phyloP scores from a whole-genome alignment of 2,888 invertebrate species.

The Eulithis prunata region DNA sequence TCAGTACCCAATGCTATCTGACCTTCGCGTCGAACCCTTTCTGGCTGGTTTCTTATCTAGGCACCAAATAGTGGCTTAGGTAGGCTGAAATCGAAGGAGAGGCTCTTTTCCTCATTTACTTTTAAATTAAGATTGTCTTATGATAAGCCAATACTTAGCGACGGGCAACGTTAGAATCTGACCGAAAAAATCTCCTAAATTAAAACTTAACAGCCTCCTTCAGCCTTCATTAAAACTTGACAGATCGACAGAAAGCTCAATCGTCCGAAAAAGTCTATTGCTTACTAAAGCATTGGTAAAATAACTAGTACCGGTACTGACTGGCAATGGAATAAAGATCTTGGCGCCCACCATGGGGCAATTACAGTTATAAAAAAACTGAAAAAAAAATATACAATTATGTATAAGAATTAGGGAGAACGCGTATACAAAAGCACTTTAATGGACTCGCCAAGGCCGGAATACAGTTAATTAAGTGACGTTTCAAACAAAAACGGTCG shows the following conservation, averaged over 20 bases:
- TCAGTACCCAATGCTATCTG: too few relatives aligned
- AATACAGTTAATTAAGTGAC: constrained; percentile 59
- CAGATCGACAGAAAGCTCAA: constrained; percentile 45
- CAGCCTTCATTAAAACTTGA: constrained; percentile 57
- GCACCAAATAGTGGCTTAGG: background rate
- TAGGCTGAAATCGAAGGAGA: background rate
- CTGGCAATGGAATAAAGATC: background rate
- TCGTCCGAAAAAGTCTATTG: constrained; percentile 44
- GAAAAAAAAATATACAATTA: background rate
- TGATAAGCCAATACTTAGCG: constrained; percentile 6
- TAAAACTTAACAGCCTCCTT: constrained; percentile 19
- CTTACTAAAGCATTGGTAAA: background rate
- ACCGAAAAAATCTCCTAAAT: background rate
- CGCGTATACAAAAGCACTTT: background rate
- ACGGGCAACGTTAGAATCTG: background rate
- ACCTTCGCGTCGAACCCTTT: too few relatives aligned
- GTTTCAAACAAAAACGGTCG: constrained; percentile 57
- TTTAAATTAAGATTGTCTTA: constrained; percentile 3
- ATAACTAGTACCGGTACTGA: background rate
- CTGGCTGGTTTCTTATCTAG: background rate
- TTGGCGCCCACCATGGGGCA: constrained; percentile 11
- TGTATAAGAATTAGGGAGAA: background rate
- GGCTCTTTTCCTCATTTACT: constrained; percentile 9
- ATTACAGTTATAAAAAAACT: background rate
- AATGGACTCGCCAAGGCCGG: constrained; percentile 39